Evolutionary conservation across 2,113 vertebrate genomes (phyloP).

Genomic region (Sylvia atricapilla): DNA sequence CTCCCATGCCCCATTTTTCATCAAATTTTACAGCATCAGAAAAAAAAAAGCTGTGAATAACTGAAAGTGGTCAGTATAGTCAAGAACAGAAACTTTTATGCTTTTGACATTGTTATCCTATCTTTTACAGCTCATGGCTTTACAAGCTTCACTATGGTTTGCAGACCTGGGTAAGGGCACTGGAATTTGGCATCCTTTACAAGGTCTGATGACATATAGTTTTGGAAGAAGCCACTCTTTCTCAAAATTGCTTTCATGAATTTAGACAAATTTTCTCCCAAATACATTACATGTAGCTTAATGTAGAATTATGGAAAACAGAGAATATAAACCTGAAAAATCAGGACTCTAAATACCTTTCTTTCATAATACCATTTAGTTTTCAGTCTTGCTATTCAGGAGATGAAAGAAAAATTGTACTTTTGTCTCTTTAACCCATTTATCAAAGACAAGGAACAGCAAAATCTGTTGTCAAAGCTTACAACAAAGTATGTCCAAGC

Average conservation of each 20-base stretch:
- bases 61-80: neutral
- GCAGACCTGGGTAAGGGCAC: neutral
- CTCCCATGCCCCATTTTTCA: neutral
- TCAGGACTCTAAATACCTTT: neutral
- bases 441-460: neutral
- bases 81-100: neutral
- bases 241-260: neutral
- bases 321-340: neutral
- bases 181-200: neutral
- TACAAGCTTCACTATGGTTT: neutral
- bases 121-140: neutral
- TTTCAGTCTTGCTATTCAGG: neutral
- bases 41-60: constrained; percentile 13
- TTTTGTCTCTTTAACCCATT: neutral
- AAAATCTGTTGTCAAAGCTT: neutral
- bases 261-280: neutral
- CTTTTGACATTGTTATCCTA: neutral
- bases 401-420: neutral
- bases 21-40: neutral
- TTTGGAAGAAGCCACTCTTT: neutral
- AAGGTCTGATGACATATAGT: neutral
- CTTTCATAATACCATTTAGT: neutral
- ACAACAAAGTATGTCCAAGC: neutral
- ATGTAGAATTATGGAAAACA: neutral
- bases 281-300: neutral